Conservation (phyloP, 2,113 vertebrate genomes). For the Pleuronectes platessa region DNA sequence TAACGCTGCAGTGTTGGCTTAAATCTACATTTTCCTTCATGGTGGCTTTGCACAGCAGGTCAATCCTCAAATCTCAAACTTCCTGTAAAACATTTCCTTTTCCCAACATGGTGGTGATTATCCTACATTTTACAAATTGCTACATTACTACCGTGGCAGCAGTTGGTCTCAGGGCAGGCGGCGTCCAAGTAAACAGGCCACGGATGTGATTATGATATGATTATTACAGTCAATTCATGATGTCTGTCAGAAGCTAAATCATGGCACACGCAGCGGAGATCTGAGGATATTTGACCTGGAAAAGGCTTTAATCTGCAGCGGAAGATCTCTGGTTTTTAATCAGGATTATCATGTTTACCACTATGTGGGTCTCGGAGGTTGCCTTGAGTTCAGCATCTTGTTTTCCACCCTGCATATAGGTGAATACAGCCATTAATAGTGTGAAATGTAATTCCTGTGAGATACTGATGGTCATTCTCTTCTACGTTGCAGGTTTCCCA, state of each 20-base stretch:
- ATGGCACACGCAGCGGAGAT: conserved; percentile 31
- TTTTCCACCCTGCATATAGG: conserved; percentile 34
- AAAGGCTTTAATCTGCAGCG: conserved; percentile 75
- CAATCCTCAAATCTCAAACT: background rate
- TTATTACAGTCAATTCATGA: conserved; percentile 47
- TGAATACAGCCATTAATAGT: background rate
- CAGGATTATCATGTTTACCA: conserved; percentile 76
- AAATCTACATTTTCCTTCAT: too few relatives aligned
- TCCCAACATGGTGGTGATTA: background rate
- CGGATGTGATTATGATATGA: conserved; percentile 36
- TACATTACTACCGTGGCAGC: conserved; percentile 19
- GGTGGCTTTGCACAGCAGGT: background rate
- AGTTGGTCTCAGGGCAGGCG: conserved; percentile 16
- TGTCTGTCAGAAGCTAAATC: conserved; percentile 42
- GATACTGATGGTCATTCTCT: conserved; percentile 53
- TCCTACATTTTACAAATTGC: conserved; percentile 11
- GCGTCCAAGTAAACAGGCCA: conserved; percentile 29
- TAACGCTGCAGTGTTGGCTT: too few relatives aligned
- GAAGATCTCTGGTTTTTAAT: conserved; percentile 67
- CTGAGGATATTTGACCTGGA: conserved; percentile 72
- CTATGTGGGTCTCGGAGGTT: conserved; percentile 39
- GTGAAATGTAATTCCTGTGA: conserved; percentile 1
- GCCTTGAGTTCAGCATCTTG: conserved; percentile 32
- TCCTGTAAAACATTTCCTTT: background rate
- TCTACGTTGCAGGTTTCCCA: conserved; percentile 92